These are phyloP conservation scores for Eudemis profundana DNA, from an alignment of 2,888 invertebrate species.

Conservation along the genomic window DNA sequence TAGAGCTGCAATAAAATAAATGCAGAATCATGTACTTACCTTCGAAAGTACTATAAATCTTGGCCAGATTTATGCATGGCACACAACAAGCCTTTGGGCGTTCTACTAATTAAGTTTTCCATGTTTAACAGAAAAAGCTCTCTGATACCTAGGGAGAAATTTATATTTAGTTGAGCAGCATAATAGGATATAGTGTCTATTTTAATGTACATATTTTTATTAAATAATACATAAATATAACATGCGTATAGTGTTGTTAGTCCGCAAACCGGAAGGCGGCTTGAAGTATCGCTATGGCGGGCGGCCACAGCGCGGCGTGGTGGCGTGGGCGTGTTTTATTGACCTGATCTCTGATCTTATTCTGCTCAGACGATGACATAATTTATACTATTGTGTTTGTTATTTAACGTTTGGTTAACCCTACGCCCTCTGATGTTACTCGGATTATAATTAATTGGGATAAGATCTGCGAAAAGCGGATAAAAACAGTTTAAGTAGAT, in stretches of 20 bases:
- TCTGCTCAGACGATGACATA: conserved; percentile 29
- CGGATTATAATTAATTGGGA: neutral
- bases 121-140: too few relatives aligned
- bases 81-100: neutral
- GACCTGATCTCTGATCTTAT: conserved; percentile 34
- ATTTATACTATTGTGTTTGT: conserved; percentile 12
- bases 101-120: conserved; percentile 2
- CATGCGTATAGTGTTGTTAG: neutral
- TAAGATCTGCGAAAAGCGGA: too few relatives aligned
- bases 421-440: neutral
- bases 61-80: conserved; percentile 9
- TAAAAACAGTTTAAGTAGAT: too few relatives aligned
- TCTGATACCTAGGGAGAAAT: too few relatives aligned
- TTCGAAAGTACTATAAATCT: conserved; percentile 19
- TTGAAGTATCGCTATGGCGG: neutral
- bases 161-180: too few relatives aligned
- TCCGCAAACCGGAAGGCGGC: conserved; percentile 9
- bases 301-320: conserved; percentile 8
- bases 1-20: neutral
- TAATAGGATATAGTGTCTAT: too few relatives aligned
- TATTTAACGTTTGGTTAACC: conserved; percentile 22
- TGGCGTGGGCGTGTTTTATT: conserved; percentile 36
- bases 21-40: conserved; percentile 7
- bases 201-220: too few relatives aligned
- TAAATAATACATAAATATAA: too few relatives aligned